phyloP scores from a whole-genome alignment of 2,797 vertebrate genomes.

The Mallotus villosus region DNA sequence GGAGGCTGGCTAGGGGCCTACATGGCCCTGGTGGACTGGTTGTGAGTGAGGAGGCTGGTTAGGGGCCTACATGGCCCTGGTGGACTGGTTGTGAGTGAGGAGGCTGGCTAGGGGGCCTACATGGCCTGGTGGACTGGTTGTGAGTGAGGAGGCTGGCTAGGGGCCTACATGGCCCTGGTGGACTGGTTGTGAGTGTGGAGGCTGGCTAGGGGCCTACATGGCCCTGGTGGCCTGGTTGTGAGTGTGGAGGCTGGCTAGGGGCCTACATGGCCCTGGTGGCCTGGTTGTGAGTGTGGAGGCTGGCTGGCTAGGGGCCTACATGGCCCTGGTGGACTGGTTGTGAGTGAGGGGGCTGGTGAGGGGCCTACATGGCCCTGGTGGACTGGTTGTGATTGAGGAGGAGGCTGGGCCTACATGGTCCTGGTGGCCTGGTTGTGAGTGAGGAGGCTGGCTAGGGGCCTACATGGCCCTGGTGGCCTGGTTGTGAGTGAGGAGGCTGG shows the following conservation, averaged over 20 bases:
- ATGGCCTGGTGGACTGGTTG: constrained; percentile 49
- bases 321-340: constrained; percentile 33
- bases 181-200: not conserved
- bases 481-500: not conserved
- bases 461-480: constrained; percentile 67
- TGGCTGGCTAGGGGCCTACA: too few relatives aligned
- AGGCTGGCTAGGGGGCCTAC: constrained; percentile 76
- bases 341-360: not conserved
- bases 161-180: constrained; percentile 73
- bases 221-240: too few relatives aligned
- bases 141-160: not conserved
- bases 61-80: constrained; percentile 75
- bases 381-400: not conserved
- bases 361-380: constrained; percentile 73
- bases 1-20: constrained; percentile 69
- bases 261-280: constrained; percentile 73
- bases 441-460: constrained; percentile 51
- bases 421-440: not conserved
- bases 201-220: constrained; percentile 83
- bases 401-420: constrained; percentile 77
- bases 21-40: constrained; percentile 58
- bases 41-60: not conserved
- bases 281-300: not conserved
- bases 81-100: not conserved
- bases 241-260: not conserved